Evolutionary conservation across 2,797 vertebrate species (phyloP).

Genomic region (Alcedo atthis): DNA sequence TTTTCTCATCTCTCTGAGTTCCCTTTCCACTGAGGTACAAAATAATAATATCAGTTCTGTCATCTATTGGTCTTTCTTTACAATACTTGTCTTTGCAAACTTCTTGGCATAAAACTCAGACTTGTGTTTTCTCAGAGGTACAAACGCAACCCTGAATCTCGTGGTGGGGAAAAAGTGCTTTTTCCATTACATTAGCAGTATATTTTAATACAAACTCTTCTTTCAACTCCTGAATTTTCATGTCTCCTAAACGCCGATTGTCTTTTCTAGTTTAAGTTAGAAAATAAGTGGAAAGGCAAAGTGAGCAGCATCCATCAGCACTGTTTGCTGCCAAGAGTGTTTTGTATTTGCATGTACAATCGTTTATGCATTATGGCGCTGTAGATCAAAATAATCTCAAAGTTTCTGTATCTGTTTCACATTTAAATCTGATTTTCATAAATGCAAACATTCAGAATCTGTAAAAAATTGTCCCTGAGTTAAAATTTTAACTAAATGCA

Average conservation of each 20-base stretch:
- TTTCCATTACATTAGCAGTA: slow-evolving; percentile 43
- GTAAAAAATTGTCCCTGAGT: slow-evolving; percentile 19
- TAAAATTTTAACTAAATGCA: slow-evolving; percentile 45
- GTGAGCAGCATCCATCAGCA: not conserved
- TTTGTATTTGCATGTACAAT: slow-evolving; percentile 60
- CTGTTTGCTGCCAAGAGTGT: slow-evolving; percentile 43
- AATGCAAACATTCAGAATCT: slow-evolving; percentile 52
- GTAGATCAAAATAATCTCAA: slow-evolving; percentile 62
- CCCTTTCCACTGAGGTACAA: slow-evolving; percentile 27
- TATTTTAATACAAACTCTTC: slow-evolving; percentile 51
- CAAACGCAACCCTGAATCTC: slow-evolving; percentile 32
- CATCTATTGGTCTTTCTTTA: slow-evolving; percentile 40
- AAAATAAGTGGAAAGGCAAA: slow-evolving; percentile 42
- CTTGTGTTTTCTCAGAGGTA: slow-evolving; percentile 54
- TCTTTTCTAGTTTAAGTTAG: slow-evolving; percentile 59
- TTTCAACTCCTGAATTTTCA: slow-evolving; percentile 52
- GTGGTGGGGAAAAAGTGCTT: not conserved
- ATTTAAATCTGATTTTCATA: slow-evolving; percentile 68
- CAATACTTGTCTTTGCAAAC: slow-evolving; percentile 61
- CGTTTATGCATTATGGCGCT: slow-evolving; percentile 21
- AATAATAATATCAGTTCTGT: slow-evolving; percentile 38
- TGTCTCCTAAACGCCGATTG: slow-evolving; percentile 41
- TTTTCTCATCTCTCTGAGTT: not conserved
- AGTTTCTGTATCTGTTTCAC: slow-evolving; percentile 61
- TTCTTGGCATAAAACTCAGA: slow-evolving; percentile 56